phyloP scores from a whole-genome alignment of 2,797 vertebrate species.

The Acridotheres tristis region DNA sequence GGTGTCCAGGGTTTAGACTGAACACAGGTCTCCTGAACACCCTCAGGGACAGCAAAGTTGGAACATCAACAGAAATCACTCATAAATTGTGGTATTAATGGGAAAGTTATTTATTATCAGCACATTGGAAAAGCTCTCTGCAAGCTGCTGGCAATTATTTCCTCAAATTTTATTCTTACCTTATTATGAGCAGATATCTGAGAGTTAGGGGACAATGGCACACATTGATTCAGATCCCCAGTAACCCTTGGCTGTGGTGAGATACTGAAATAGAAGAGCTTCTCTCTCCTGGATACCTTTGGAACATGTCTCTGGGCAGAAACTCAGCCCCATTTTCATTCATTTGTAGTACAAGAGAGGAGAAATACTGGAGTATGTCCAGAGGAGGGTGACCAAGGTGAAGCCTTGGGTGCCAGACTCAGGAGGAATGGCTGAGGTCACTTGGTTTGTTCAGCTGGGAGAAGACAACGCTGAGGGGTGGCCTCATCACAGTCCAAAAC shows the following conservation, averaged over 20 bases:
- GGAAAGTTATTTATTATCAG: neutral
- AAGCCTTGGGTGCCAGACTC: neutral
- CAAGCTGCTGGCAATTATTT: neutral
- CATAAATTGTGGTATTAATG: neutral
- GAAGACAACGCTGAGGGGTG: neutral
- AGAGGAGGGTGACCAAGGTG: neutral
- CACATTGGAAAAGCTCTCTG: neutral
- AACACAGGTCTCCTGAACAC: neutral
- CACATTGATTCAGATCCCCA: neutral
- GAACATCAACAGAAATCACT: neutral
- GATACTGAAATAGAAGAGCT: neutral
- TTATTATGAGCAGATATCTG: neutral
- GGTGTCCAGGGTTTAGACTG: neutral
- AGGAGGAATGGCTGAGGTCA: neutral
- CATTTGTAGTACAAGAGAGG: neutral
- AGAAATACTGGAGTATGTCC: neutral
- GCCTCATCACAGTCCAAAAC: neutral
- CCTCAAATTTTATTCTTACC: neutral
- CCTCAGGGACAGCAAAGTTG: neutral
- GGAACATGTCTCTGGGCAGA: accelerated
- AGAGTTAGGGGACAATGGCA: neutral
- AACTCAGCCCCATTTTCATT: neutral
- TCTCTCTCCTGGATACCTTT: neutral
- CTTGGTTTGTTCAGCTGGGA: neutral
- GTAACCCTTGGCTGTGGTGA: neutral